phyloP scores from a whole-genome alignment of 2,113 vertebrate genomes.

The Delphinapterus leucas region DNA sequence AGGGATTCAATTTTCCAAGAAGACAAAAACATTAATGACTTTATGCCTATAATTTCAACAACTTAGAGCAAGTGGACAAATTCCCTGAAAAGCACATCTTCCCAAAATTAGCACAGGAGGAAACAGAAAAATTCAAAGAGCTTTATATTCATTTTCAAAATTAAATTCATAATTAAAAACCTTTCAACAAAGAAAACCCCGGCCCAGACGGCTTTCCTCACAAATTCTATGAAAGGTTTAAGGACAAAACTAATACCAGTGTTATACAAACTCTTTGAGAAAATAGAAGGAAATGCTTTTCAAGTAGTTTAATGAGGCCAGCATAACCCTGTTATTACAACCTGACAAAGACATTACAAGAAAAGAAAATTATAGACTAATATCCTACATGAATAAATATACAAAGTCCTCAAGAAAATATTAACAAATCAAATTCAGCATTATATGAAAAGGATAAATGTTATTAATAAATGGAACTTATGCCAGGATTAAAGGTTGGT shows the following conservation, averaged over 20 bases:
- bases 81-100: conserved; percentile 15
- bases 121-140: conserved; percentile 4
- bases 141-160: conserved; percentile 2
- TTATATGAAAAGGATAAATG: not conserved
- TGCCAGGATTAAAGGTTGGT: not conserved
- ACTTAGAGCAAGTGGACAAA: not conserved
- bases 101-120: conserved; percentile 31
- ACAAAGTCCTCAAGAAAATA: not conserved
- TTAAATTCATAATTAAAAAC: conserved; percentile 43
- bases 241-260: not conserved
- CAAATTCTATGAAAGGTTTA: not conserved
- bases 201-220: not conserved
- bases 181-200: not conserved
- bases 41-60: conserved; percentile 27
- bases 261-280: not conserved
- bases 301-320: not conserved
- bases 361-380: not conserved
- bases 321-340: not conserved
- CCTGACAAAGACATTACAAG: not conserved
- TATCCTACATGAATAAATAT: not conserved
- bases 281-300: not conserved
- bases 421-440: not conserved
- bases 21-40: conserved; percentile 20
- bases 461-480: not conserved
- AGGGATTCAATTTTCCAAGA: not conserved